phyloP scores from a whole-genome alignment of 1,140 invertebrate genomes.

The Coptotermes formosanus region DNA sequence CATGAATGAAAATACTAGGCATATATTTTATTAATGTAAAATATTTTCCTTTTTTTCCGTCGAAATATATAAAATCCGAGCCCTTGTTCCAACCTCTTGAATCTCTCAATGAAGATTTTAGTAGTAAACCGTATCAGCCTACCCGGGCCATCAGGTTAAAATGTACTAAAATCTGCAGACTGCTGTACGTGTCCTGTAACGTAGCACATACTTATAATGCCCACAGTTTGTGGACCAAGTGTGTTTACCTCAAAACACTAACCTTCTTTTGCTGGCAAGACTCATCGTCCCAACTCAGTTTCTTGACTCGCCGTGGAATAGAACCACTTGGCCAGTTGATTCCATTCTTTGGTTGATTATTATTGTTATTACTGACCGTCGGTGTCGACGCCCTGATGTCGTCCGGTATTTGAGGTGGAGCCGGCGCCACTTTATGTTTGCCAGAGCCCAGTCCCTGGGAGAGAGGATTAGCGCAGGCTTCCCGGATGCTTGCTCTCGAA shows the following conservation, averaged over 20 bases:
- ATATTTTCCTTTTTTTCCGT: no score
- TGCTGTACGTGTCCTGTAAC: neutral
- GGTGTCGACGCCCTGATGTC: neutral
- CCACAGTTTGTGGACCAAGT: neutral
- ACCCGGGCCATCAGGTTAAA: neutral
- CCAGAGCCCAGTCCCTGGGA: conserved; percentile 35
- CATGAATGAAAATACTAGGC: no score
- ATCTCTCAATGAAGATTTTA: neutral
- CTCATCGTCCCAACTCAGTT: conserved; percentile 73
- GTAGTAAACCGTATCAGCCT: neutral
- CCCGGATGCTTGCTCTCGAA: neutral
- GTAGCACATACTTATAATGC: neutral
- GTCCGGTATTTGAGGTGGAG: conserved; percentile 44
- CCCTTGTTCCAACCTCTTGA: neutral
- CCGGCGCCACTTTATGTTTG: conserved; percentile 50
- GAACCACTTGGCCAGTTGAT: conserved; percentile 54
- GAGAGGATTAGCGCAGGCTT: conserved; percentile 4
- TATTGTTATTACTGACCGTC: neutral
- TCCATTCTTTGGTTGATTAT: conserved; percentile 16
- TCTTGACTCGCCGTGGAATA: conserved; percentile 64
- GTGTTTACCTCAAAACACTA: neutral
- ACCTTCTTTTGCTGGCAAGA: neutral
- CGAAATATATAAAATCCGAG: no score
- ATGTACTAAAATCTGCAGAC: neutral
- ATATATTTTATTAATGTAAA: no score